Evolutionary conservation across 2,888 invertebrate genomes (phyloP).

Genomic region (Stegana nigrithorax): DNA sequence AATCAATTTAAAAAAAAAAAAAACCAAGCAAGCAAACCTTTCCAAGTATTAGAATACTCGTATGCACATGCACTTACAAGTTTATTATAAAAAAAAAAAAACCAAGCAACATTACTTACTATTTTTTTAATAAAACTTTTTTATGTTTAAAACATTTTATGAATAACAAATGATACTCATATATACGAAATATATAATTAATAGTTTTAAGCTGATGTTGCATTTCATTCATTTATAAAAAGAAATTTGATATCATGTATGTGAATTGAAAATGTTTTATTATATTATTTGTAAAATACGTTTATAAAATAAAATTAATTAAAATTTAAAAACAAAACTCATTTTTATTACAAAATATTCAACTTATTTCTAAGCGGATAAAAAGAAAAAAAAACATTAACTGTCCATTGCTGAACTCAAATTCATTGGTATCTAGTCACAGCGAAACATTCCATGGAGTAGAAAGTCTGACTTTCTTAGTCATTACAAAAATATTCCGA

Average conservation of each 20-base stretch:
- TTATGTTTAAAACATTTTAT: constrained; percentile 21
- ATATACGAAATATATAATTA: constrained; percentile 37
- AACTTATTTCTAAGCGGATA: not conserved
- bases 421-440: too few species aligned
- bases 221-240: constrained; percentile 6
- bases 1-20: constrained; percentile 14
- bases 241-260: constrained; percentile 22
- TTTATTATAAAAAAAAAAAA: not conserved
- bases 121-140: constrained; percentile 22
- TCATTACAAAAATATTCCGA: too few species aligned
- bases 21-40: constrained; percentile 12
- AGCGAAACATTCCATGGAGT: too few species aligned
- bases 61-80: too few species aligned
- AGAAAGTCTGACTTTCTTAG: too few species aligned
- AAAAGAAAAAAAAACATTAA: too few species aligned
- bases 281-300: constrained; percentile 6
- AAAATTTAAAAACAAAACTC: not conserved
- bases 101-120: not conserved
- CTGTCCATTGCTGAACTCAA: too few species aligned
- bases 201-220: constrained; percentile 37
- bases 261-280: constrained; percentile 14
- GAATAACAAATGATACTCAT: constrained; percentile 22
- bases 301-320: not conserved
- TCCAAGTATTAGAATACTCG: constrained; percentile 26
- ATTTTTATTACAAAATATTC: too few species aligned